phyloP scores from a whole-genome alignment of 2,113 vertebrate species.

The Passer domesticus region DNA sequence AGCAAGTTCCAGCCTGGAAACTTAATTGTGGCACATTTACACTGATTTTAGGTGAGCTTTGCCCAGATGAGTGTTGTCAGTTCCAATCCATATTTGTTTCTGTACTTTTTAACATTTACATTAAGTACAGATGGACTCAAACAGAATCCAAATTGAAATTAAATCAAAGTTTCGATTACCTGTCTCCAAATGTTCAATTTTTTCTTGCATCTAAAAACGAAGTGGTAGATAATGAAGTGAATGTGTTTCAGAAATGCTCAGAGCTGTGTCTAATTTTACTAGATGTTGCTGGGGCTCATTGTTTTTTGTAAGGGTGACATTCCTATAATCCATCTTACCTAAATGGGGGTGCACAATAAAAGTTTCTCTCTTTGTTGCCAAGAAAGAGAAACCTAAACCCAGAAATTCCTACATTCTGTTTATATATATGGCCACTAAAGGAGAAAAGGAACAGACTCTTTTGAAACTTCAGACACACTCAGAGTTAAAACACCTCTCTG shows the following conservation, averaged over 20 bases:
- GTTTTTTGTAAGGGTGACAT: not conserved
- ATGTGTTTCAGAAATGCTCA: not conserved
- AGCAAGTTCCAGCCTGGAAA: constrained; percentile 1
- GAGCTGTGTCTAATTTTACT: not conserved
- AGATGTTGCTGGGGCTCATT: not conserved
- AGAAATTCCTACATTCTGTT: not conserved
- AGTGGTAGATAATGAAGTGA: not conserved
- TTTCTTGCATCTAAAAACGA: not conserved
- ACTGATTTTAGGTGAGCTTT: not conserved
- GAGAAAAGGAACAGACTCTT: not conserved
- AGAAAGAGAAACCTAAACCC: not conserved
- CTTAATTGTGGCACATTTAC: not conserved
- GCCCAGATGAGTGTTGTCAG: not conserved
- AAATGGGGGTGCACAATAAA: not conserved
- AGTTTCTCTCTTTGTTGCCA: not conserved
- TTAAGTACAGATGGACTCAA: not conserved
- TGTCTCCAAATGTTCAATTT: not conserved
- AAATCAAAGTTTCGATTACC: not conserved
- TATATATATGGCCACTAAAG: not conserved
- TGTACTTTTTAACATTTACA: not conserved
- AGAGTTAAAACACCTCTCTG: not conserved
- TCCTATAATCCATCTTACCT: not conserved
- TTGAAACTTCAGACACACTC: not conserved
- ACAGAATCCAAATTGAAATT: not conserved
- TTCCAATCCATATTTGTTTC: not conserved